Conservation (phyloP, 2,888 invertebrate species). For the Biston stratarius region DNA sequence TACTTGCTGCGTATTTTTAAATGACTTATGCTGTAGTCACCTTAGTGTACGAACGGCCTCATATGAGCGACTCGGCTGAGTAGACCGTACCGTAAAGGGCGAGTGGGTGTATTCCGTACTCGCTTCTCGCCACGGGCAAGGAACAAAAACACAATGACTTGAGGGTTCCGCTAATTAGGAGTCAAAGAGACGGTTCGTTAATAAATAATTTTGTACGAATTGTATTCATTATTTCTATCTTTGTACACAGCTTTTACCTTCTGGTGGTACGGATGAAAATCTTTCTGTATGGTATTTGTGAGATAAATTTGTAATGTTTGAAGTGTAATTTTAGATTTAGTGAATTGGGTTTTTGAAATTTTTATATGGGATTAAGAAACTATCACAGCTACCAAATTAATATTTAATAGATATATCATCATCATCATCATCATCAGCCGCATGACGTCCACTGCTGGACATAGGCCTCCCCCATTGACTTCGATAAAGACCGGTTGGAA, state of each 20-base stretch:
- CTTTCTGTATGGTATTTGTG: conserved; percentile 6
- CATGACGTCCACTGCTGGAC: no score
- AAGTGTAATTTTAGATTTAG: not conserved
- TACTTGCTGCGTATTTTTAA: no score
- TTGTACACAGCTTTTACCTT: conserved; percentile 9
- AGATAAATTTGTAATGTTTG: conserved; percentile 5
- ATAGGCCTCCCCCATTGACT: no score
- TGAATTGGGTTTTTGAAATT: not conserved
- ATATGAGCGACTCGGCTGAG: conserved; percentile 3
- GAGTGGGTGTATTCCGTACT: conserved; percentile 6
- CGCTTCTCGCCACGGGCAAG: conserved; percentile 12
- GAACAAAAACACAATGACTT: conserved; percentile 30
- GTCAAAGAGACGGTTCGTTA: conserved; percentile 20
- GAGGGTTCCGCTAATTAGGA: conserved; percentile 28
- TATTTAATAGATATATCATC: no score
- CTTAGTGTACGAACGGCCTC: not conserved
- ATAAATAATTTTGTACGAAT: conserved; percentile 26
- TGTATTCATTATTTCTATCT: conserved; percentile 25
- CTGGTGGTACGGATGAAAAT: not conserved
- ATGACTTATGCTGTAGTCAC: no score
- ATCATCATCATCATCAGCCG: no score
- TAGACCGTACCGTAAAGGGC: not conserved
- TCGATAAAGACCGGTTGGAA: no score
- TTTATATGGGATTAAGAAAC: no score
- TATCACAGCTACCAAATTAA: no score